Conservation (phyloP, 2,113 vertebrate species). For the Bos indicus region DNA sequence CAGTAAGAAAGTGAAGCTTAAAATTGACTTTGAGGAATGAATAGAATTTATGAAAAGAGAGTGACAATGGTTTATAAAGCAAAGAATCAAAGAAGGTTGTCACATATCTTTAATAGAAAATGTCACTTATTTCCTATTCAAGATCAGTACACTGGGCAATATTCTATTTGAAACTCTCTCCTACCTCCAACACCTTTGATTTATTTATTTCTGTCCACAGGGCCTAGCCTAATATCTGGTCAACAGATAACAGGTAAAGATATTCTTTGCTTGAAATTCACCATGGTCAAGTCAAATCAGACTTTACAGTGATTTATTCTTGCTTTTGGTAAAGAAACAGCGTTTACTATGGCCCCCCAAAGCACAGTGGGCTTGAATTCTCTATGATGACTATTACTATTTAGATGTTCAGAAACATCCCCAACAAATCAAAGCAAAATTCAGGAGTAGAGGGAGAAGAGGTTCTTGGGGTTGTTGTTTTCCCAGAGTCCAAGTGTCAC, state of each 20-base stretch:
- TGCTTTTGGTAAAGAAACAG: neutral
- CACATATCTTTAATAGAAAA: neutral
- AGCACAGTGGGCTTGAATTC: neutral
- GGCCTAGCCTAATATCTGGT: neutral
- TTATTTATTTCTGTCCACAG: neutral
- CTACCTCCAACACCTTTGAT: neutral
- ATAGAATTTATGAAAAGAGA: neutral
- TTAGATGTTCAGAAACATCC: neutral
- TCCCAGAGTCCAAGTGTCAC: constrained; percentile 25
- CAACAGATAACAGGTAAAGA: neutral
- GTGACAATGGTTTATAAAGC: neutral
- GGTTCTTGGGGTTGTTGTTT: neutral
- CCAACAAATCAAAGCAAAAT: constrained; percentile 26
- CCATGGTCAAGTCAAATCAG: neutral
- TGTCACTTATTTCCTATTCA: neutral
- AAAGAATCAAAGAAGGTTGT: neutral
- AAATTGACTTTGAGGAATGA: neutral
- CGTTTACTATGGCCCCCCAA: neutral
- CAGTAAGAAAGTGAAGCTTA: neutral
- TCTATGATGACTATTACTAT: neutral
- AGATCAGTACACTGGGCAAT: neutral
- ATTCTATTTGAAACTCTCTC: neutral
- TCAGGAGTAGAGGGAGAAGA: neutral
- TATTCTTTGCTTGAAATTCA: neutral
- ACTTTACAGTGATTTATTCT: neutral